Evolutionary conservation across 2,113 vertebrate species (phyloP), one percentile per base, ranked within the genome.

Genomic region (Centrocercus urophasianus): DNA sequence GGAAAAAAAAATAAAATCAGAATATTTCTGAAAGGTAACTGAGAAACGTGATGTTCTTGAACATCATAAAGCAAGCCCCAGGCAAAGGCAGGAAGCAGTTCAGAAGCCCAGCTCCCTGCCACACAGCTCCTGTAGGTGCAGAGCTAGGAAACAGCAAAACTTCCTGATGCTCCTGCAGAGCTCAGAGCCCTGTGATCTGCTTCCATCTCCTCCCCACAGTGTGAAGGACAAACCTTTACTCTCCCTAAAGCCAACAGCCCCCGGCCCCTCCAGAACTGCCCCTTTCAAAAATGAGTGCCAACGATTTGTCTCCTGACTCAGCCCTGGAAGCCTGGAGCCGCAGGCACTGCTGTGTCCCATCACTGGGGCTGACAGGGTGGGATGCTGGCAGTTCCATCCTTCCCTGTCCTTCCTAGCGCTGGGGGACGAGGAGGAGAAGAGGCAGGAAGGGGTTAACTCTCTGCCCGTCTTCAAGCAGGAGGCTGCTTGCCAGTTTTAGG

Each of bases 401-500:
- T 59, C 27, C 60, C 78, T 40, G 15, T 34, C 11, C 3, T 70
- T 56, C 16, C 11, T 54, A 64, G 7, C 75, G 54, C 42, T 2
- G 1, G 45, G 10, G 32, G 19, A 76, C 65, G 54, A 42, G 30
- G 60, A 83, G 63, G 20, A 32, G 69, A 18, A 74, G 67, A 72
- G 91, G 21, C 75, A 79, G 48, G 70, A 84, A 91, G 70, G 90
- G 59, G 92, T 79, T 96, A 91, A 93, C 5, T 42, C 52, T 61
- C 42, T 38, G 91, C 75, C 85, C 80, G 13, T n/a, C 74, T 82
- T 56, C 21, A 88, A 78, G 67, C 47, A 45, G 63, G 71, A 96
- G 86, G 89, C 76, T 71, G 93, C 50, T 92, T 96, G 95, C 95
- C 96, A 96, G 74, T 48, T 93, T 90, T 95, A 48, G 6, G 86